Percentiles rank a stretch among this genome's conserved stretches.
phyloP scores from a whole-genome alignment of 64 coral and sea anemone genomes.

The Dendronephthya gigantea region DNA sequence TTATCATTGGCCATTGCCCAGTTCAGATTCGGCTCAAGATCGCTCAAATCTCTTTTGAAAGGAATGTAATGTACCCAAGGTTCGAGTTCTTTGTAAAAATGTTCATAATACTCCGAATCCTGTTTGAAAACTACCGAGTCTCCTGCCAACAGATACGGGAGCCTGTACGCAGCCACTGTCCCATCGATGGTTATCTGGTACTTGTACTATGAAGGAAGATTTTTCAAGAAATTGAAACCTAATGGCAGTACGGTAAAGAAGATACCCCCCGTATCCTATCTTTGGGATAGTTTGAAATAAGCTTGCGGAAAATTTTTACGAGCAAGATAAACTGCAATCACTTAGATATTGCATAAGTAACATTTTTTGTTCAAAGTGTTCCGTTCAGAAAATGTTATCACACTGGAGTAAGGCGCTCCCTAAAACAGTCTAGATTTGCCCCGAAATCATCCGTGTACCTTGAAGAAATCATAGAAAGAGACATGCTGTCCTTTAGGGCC shows the following conservation, averaged over 20 bases:
- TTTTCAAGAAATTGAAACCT: too few relatives aligned
- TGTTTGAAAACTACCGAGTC: conserved; percentile 79
- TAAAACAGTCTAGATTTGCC: not conserved
- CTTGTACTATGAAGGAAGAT: too few relatives aligned
- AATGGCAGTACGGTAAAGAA: too few relatives aligned
- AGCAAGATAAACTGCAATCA: too few relatives aligned
- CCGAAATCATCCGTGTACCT: conserved; percentile 39
- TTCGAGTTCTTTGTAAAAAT: conserved; percentile 82
- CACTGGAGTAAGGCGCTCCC: too few relatives aligned
- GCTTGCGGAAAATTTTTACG: too few relatives aligned
- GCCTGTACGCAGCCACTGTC: conserved; percentile 85
- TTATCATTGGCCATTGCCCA: conserved; percentile 87
- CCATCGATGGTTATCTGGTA: conserved; percentile 94
- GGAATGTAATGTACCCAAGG: conserved; percentile 90
- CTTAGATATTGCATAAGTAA: too few relatives aligned
- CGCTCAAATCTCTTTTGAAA: conserved; percentile 82
- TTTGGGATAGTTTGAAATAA: too few relatives aligned
- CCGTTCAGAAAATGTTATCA: too few relatives aligned
- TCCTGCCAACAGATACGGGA: conserved; percentile 79
- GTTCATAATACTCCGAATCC: conserved; percentile 84
- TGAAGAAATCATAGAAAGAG: conserved; percentile 97
- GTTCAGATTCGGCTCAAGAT: conserved; percentile 53
- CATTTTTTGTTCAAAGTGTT: too few relatives aligned
- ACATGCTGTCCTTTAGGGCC: conserved; percentile 78
- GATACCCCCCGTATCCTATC: too few relatives aligned